A percentile compares a stretch with the other conserved stretches of the same genome.
phyloP scores from a whole-genome alignment of 2,888 invertebrate species.

The Coremacera marginata region DNA sequence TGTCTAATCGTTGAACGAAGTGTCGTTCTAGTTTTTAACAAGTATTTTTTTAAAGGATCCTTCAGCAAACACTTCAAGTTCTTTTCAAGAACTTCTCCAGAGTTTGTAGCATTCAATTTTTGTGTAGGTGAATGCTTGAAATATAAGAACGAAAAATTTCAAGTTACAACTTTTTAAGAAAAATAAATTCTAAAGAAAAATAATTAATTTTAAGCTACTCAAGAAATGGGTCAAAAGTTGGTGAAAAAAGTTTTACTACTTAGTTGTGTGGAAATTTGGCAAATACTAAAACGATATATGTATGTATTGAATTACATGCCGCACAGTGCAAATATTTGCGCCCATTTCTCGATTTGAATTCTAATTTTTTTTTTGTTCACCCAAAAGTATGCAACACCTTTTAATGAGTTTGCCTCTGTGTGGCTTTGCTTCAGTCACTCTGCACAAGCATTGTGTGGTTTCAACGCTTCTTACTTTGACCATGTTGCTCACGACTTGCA shows the following conservation, averaged over 20 bases:
- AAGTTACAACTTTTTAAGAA: neutral
- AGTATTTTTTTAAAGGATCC: neutral
- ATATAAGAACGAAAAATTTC: neutral
- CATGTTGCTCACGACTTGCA: no score
- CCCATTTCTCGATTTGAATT: neutral
- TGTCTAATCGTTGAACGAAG: slow-evolving; percentile 6
- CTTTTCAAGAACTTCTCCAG: neutral
- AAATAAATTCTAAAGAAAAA: neutral
- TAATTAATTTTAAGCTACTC: neutral
- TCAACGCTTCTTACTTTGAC: no score
- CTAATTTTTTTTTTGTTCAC: neutral
- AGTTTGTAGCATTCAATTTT: neutral
- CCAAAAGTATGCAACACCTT: neutral
- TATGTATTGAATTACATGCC: no score
- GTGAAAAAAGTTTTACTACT: neutral
- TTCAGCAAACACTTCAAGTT: neutral
- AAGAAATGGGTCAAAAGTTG: neutral
- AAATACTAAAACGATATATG: no score
- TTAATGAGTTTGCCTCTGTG: no score
- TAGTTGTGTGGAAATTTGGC: no score
- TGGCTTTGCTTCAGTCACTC: no score
- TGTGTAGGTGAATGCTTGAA: neutral
- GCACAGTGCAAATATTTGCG: no score
- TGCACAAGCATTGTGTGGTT: no score
- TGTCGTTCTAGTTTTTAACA: slow-evolving; percentile 24